phyloP scores from a whole-genome alignment of 2,113 vertebrate genomes.

The Sebastes schlegelii region DNA sequence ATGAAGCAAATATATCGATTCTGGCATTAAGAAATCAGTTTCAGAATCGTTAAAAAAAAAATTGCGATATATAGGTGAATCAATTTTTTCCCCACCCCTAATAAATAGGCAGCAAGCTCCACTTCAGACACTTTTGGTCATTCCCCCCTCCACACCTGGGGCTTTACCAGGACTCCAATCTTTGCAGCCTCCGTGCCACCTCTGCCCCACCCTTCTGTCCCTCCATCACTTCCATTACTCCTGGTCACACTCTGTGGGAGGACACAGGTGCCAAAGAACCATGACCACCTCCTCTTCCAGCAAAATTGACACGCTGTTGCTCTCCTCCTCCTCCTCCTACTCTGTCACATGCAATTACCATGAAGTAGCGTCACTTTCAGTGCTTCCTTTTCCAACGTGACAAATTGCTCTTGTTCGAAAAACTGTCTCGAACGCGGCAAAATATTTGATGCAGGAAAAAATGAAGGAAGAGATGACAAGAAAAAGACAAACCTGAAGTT shows the following conservation, averaged over 20 bases:
- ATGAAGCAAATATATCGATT: too few relatives aligned
- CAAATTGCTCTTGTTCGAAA: slow-evolving; percentile 60
- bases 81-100: background rate
- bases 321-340: slow-evolving; percentile 24
- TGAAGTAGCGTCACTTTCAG: slow-evolving; percentile 45
- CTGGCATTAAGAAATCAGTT: too few relatives aligned
- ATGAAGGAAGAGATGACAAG: background rate
- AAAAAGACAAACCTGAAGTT: slow-evolving; percentile 24
- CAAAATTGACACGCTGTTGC: slow-evolving; percentile 9
- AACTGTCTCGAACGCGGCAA: slow-evolving; percentile 25
- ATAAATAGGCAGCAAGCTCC: background rate
- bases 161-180: slow-evolving; percentile 19
- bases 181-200: background rate
- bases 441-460: slow-evolving; percentile 14
- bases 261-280: slow-evolving; percentile 43
- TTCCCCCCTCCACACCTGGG: slow-evolving; percentile 6
- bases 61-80: too few relatives aligned
- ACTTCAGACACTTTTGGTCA: background rate
- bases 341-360: slow-evolving; percentile 60
- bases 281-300: slow-evolving; percentile 40
- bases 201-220: background rate
- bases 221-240: slow-evolving; percentile 44
- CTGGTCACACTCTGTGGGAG: slow-evolving; percentile 55
- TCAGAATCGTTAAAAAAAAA: too few relatives aligned
- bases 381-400: slow-evolving; percentile 43